These are phyloP conservation scores for Polymixis flavicincta DNA, from an alignment of 2,888 invertebrate species.

Conservation along the genomic window DNA sequence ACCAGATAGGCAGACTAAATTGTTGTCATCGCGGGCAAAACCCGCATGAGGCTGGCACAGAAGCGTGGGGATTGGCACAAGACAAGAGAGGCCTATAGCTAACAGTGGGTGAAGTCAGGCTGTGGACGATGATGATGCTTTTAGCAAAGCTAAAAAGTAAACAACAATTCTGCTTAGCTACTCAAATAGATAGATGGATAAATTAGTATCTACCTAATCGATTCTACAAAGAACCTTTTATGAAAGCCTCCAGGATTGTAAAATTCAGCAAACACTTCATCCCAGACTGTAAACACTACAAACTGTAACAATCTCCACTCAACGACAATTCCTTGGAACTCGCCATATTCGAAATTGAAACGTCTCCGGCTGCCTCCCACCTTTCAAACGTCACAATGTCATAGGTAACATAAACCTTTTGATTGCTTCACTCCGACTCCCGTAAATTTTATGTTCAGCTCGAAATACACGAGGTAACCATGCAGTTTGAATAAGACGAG, in stretches of 20 bases:
- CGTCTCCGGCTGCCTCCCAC: not conserved
- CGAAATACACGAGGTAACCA: constrained; percentile 2
- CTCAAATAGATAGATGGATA: not conserved
- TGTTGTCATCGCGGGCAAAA: too few species aligned
- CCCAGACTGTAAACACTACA: constrained; percentile 30
- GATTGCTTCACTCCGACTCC: constrained; percentile 38
- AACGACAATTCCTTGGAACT: constrained; percentile 32
- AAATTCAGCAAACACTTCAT: constrained; percentile 26
- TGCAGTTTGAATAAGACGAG: constrained; percentile 26
- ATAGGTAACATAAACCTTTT: constrained; percentile 54
- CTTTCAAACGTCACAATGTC: constrained; percentile 51
- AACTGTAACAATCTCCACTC: constrained; percentile 24
- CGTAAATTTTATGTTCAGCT: constrained; percentile 52
- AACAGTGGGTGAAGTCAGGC: too few species aligned
- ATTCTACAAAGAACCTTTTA: not conserved
- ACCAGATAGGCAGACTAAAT: too few species aligned
- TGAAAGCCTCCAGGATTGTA: not conserved
- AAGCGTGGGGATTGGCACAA: too few species aligned
- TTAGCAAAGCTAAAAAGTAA: too few species aligned
- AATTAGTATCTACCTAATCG: not conserved
- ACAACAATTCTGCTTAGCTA: too few species aligned
- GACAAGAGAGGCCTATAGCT: too few species aligned
- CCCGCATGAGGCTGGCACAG: too few species aligned
- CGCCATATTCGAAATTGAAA: constrained; percentile 19
- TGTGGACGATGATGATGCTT: too few species aligned